Conservation (phyloP, 2,797 vertebrate genomes). For the Tachyglossus aculeatus region DNA sequence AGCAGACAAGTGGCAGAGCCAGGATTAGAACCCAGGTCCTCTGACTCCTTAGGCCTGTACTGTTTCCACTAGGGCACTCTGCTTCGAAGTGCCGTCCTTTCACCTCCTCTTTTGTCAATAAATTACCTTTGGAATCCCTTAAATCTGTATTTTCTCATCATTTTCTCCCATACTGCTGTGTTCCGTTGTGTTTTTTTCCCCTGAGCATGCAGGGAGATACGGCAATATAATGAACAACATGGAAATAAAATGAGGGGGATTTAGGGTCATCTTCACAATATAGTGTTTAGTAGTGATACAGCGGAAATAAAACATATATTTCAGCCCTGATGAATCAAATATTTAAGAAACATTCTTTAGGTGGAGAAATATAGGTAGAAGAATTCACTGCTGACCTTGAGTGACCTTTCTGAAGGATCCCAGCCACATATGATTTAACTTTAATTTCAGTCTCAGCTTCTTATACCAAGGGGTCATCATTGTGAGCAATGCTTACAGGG, state of each 20-base stretch:
- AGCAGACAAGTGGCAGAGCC: no score
- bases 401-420: constrained; percentile 43
- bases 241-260: constrained; percentile 29
- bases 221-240: constrained; percentile 47
- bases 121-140: constrained; percentile 51
- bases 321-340: constrained; percentile 52
- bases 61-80: no score
- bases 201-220: constrained; percentile 36
- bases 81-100: constrained; percentile 64
- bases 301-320: constrained; percentile 53
- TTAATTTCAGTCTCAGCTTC: constrained; percentile 19
- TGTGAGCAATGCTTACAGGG: constrained; percentile 49
- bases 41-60: no score
- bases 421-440: constrained; percentile 50
- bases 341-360: constrained; percentile 55
- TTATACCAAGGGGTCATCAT: constrained; percentile 26
- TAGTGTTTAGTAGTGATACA: constrained; percentile 47
- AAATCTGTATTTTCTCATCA: constrained; percentile 50
- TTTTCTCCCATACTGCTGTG: constrained; percentile 35
- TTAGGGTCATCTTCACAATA: constrained; percentile 26
- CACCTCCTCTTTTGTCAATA: constrained; percentile 43
- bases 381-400: constrained; percentile 49
- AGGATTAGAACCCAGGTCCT: no score
- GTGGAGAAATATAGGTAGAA: constrained; percentile 48
- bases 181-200: constrained; percentile 51